Conservation (phyloP, 2,888 invertebrate species). For the Orthonevra nobilis region DNA sequence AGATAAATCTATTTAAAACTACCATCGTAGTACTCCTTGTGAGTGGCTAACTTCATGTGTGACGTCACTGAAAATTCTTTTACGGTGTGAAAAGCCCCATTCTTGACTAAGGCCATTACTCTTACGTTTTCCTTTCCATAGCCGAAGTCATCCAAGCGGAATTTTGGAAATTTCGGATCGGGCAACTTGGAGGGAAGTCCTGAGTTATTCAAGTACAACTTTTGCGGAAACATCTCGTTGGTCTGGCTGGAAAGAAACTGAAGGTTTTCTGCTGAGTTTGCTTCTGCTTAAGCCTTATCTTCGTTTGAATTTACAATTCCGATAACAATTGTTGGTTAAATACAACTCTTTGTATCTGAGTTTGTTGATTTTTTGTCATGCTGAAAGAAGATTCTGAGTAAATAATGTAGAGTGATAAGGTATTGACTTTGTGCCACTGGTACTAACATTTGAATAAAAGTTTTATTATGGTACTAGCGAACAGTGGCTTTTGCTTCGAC, state of each 20-base stretch:
- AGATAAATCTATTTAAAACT: too few relatives aligned
- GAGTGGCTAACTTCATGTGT: slow-evolving; percentile 68
- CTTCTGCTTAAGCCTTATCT: slow-evolving; percentile 10
- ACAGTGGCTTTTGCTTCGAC: too few relatives aligned
- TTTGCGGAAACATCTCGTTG: slow-evolving; percentile 49
- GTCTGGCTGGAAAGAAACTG: too few relatives aligned
- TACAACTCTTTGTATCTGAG: not conserved
- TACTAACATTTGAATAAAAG: too few relatives aligned
- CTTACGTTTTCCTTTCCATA: slow-evolving; percentile 70
- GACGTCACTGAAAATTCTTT: slow-evolving; percentile 65
- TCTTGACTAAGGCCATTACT: slow-evolving; percentile 68
- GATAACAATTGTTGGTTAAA: not conserved
- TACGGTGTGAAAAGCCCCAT: slow-evolving; percentile 62
- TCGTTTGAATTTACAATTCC: not conserved
- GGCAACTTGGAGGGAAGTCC: slow-evolving; percentile 27
- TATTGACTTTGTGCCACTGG: not conserved
- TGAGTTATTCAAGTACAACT: slow-evolving; percentile 28
- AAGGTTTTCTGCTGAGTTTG: rapidly evolving
- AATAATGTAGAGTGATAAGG: not conserved
- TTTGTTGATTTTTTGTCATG: not conserved
- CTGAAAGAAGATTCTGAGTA: slow-evolving; percentile 1
- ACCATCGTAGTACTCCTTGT: slow-evolving; percentile 72
- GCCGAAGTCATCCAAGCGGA: slow-evolving; percentile 69
- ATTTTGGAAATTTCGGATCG: slow-evolving; percentile 67
- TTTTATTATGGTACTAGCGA: too few relatives aligned